phyloP scores from a whole-genome alignment of 1,140 invertebrate genomes.

The Calosoma granatense region DNA sequence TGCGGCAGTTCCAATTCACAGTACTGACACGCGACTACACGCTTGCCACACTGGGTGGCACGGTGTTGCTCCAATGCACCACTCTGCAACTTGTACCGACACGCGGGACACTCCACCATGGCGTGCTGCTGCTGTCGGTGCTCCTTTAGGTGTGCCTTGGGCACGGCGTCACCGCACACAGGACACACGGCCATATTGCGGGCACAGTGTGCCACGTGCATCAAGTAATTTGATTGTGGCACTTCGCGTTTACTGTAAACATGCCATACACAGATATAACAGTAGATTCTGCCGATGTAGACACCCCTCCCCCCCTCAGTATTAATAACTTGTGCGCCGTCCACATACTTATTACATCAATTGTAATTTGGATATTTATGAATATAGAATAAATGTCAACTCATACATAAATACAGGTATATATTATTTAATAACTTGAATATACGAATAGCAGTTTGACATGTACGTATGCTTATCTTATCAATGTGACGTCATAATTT shows the following conservation, averaged over 20 bases:
- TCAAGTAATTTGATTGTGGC: conserved; percentile 33
- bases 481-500: no score
- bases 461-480: no score
- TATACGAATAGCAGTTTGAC: no score
- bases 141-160: conserved; percentile 25
- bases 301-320: background rate
- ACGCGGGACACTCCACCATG: background rate
- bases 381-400: background rate
- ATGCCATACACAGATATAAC: conserved; percentile 12
- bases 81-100: background rate
- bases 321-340: background rate
- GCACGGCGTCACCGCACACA: conserved; percentile 29
- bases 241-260: conserved; percentile 34
- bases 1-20: conserved; percentile 51
- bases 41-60: background rate
- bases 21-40: conserved; percentile 41
- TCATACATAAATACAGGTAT: no score
- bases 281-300: background rate
- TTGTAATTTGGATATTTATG: background rate
- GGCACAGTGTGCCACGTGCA: conserved; percentile 33
- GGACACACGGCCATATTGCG: conserved; percentile 31
- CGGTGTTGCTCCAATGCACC: background rate
- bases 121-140: conserved; percentile 16
- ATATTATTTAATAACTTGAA: no score
- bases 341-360: background rate